These are phyloP conservation scores for Babyrousa celebensis DNA, from an alignment of 2,797 vertebrate species.

Conservation along the genomic window DNA sequence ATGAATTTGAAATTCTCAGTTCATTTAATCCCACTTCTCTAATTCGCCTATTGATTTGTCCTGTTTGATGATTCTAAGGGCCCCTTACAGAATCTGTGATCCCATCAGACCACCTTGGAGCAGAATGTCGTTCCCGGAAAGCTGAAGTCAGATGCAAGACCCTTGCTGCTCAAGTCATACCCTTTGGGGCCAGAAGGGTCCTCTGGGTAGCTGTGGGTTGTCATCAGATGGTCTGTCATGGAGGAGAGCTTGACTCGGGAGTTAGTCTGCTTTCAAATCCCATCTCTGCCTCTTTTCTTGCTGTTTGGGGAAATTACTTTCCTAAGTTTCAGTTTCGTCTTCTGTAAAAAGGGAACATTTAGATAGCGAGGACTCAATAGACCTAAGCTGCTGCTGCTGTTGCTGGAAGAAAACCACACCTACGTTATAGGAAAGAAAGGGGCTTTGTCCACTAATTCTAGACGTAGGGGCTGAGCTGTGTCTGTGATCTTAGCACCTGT, in stretches of 20 bases:
- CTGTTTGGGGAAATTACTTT: background rate
- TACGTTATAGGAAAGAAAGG: background rate
- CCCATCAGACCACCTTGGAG: background rate
- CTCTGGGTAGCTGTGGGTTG: background rate
- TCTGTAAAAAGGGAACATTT: background rate
- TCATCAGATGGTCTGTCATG: rapidly evolving
- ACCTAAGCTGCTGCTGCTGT: background rate
- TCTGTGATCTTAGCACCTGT: background rate
- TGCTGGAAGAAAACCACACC: background rate
- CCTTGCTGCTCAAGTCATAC: rapidly evolving
- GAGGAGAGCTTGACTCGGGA: background rate
- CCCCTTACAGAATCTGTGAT: background rate
- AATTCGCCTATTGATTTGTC: background rate
- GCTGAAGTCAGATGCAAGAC: background rate
- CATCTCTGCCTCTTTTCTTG: background rate
- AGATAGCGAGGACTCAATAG: background rate
- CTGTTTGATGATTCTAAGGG: background rate
- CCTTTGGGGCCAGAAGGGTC: background rate
- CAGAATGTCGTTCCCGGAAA: background rate
- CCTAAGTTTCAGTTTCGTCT: background rate
- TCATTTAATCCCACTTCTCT: background rate
- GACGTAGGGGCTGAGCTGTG: background rate
- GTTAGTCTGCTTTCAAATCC: background rate
- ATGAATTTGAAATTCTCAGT: background rate
- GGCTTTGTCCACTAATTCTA: background rate